Conservation (phyloP, 2,113 vertebrate genomes). For the Canis aureus region DNA sequence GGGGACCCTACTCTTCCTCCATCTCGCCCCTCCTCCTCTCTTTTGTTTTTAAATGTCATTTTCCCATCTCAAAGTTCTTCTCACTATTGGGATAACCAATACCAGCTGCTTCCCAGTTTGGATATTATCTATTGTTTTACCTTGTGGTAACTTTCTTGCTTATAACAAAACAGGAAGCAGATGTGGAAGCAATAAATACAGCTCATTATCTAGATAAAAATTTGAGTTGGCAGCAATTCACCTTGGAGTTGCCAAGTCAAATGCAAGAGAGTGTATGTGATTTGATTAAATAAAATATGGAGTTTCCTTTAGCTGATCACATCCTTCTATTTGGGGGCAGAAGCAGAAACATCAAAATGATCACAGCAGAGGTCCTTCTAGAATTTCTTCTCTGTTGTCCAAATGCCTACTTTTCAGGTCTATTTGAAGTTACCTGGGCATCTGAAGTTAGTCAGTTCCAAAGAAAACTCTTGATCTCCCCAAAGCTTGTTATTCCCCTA, state of each 20-base stretch:
- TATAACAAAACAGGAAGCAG: conserved; percentile 58
- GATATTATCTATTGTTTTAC: conserved; percentile 14
- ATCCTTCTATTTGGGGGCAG: neutral
- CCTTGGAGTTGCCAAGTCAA: conserved; percentile 56
- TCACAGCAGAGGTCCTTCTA: neutral
- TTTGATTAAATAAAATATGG: conserved; percentile 43
- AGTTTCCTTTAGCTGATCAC: conserved; percentile 37
- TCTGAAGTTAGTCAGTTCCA: neutral
- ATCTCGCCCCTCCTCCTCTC: neutral
- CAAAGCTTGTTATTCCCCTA: neutral
- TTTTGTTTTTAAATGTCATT: neutral
- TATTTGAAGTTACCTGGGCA: neutral
- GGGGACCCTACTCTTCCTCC: too few species aligned
- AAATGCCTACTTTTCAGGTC: neutral
- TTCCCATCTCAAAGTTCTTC: neutral
- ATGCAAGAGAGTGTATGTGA: conserved; percentile 25
- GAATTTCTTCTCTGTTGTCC: neutral
- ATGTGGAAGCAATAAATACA: conserved; percentile 40
- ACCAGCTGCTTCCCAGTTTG: neutral
- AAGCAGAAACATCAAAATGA: neutral
- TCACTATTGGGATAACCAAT: neutral
- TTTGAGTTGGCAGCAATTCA: conserved; percentile 51
- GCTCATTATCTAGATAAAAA: conserved; percentile 65
- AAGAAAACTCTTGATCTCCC: neutral
- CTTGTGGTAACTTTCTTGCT: conserved; percentile 29